phyloP scores from a whole-genome alignment of 1,140 invertebrate genomes.

The Papilio aristodemus region DNA sequence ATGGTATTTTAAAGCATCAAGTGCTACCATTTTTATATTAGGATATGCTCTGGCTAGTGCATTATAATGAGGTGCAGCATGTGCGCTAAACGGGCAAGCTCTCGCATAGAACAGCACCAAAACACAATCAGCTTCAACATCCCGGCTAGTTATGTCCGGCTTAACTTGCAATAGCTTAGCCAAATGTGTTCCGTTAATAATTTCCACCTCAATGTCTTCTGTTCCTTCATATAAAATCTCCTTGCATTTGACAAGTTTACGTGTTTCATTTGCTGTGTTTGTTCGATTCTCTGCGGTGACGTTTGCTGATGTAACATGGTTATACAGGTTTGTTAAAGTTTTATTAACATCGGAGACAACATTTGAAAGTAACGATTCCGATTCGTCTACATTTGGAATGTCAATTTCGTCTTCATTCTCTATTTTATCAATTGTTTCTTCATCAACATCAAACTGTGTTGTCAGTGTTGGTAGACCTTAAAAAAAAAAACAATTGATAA shows the following conservation, averaged over 20 bases:
- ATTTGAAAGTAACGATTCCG: constrained; percentile 67
- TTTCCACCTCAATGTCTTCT: constrained; percentile 68
- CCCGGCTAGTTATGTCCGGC: constrained; percentile 67
- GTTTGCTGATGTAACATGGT: constrained; percentile 68
- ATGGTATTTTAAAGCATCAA: constrained; percentile 93
- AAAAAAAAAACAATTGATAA: constrained; percentile 33
- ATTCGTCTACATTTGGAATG: constrained; percentile 69
- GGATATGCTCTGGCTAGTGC: constrained; percentile 92
- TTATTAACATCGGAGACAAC: constrained; percentile 71
- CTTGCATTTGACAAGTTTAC: constrained; percentile 72
- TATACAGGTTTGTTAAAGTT: constrained; percentile 66
- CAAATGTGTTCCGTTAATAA: constrained; percentile 70
- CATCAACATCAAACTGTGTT: constrained; percentile 63
- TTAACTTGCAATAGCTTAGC: constrained; percentile 69
- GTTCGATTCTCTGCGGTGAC: constrained; percentile 64
- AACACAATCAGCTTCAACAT: constrained; percentile 83
- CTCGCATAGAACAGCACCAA: constrained; percentile 94
- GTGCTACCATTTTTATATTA: constrained; percentile 91
- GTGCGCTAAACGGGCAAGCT: constrained; percentile 93
- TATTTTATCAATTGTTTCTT: constrained; percentile 48
- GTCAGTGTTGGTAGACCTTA: constrained; percentile 46
- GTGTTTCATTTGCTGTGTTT: constrained; percentile 64
- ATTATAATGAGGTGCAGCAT: constrained; percentile 94
- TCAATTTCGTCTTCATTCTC: constrained; percentile 51
- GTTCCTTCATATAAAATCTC: constrained; percentile 62